Base-by-base conservation (phyloP, 1,140 invertebrate species). In the Zeugodacus cucurbitae region DNA sequence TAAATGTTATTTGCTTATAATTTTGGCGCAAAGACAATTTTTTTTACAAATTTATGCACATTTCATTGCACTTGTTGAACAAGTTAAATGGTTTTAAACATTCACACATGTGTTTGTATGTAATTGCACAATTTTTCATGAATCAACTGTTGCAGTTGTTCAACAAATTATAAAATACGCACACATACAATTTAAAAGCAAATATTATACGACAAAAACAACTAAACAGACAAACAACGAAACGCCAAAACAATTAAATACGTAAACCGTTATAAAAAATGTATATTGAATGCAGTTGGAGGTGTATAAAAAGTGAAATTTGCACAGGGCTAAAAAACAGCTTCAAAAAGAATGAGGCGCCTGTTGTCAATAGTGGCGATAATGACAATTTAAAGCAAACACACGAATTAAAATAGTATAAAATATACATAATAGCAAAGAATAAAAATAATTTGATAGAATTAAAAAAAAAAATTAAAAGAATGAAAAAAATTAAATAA, bases 231-330 rank as follows among this genome's bases (percentile, higher is more conserved):
- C 8, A 22, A 74, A 44, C 20, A 37, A 41, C 32, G 20, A 74
- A 74, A 41, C 5, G 3, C 70, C 70, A 74, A 10, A 41, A 74
- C 20, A 74, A 22, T 20, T 1, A 54, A 54, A 0, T 54, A 54
- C 3, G 11, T 20, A 54, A 54, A 17, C 14, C 20, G 48, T 54
- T 54, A 44, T 44, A 74, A 74, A 74, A 41, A n/a, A n/a, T n/a
- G n/a, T n/a, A n/a, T n/a, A n/a, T 20, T n/a, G 70, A 74, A 37
- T 44, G 37, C 70, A 74, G 10, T 74, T 74, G 67, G 32, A 34
- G 67, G 34, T 48, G 10, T 29, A 87, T 34, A 74, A 64, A 87
- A 87, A 87, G 48, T 88, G 54, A 74, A 88, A 88, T 74, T 88
- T 70, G 57, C 44, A 74, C 70, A 88, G 32, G 59, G 29, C 64